A percentile compares a stretch with the other conserved stretches of the same genome.
phyloP scores from a whole-genome alignment of 2,888 invertebrate genomes.

The Conomelus anceps region DNA sequence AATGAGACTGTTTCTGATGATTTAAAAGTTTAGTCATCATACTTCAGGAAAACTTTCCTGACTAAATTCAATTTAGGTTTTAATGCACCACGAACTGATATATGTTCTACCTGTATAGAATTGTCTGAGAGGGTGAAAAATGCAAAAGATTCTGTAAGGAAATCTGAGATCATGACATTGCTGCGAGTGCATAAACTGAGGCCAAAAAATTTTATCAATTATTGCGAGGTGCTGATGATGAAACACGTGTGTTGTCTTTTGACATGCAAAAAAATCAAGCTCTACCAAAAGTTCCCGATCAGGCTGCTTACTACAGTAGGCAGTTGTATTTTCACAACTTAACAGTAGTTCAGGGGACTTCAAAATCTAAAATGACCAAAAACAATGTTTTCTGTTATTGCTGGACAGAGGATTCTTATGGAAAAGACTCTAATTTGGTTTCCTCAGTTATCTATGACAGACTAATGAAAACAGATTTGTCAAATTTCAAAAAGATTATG shows the following conservation, averaged over 20 bases:
- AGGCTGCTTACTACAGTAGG: background rate
- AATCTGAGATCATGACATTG: background rate
- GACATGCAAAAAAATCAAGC: constrained; percentile 9
- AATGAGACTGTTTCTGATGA: constrained; percentile 11
- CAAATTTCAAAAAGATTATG: background rate
- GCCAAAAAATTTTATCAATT: background rate
- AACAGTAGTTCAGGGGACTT: background rate
- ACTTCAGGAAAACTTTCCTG: constrained; percentile 14
- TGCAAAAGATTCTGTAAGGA: background rate
- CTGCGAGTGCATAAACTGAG: constrained; percentile 4
- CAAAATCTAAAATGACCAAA: background rate
- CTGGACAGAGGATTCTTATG: constrained; percentile 7
- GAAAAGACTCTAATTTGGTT: constrained; percentile 4
- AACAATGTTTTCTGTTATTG: background rate
- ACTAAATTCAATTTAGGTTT: constrained; percentile 15
- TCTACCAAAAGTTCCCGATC: constrained; percentile 7
- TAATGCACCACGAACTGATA: constrained; percentile 15
- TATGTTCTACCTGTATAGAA: constrained; percentile 12
- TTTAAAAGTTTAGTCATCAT: constrained; percentile 14
- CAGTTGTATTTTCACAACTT: constrained; percentile 10
- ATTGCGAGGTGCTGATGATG: background rate
- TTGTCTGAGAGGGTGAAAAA: constrained; percentile 15
- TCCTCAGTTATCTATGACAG: constrained; percentile 7
- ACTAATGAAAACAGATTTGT: background rate
- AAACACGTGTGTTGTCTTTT: background rate